Evolutionary conservation across 2,888 invertebrate genomes (phyloP).

Genomic region (Hetaerina titia): DNA sequence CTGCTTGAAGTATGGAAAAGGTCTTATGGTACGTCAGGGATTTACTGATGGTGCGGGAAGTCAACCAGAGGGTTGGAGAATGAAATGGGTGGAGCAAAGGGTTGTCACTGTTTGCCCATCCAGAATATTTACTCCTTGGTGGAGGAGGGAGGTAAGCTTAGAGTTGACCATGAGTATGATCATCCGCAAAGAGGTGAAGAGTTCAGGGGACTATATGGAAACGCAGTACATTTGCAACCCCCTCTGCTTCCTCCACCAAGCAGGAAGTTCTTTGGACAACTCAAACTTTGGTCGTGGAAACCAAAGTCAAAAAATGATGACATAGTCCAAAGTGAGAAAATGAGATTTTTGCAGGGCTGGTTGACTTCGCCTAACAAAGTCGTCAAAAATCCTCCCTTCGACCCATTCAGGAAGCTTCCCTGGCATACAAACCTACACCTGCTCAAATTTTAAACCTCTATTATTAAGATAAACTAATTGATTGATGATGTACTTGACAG

Average conservation of each 20-base stretch:
- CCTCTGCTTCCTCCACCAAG: slow-evolving; percentile 69
- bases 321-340: slow-evolving; percentile 32
- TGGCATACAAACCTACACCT: slow-evolving; percentile 78
- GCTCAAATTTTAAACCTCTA: slow-evolving; percentile 74
- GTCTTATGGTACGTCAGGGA: slow-evolving; percentile 75
- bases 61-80: slow-evolving; percentile 61
- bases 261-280: slow-evolving; percentile 39
- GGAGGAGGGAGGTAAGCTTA: slow-evolving; percentile 32
- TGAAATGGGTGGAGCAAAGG: slow-evolving; percentile 40
- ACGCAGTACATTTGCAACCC: slow-evolving; percentile 67
- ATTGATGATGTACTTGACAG: background rate
- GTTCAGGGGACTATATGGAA: background rate
- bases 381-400: slow-evolving; percentile 49
- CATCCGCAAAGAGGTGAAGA: background rate
- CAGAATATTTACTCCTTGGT: slow-evolving; percentile 45
- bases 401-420: slow-evolving; percentile 77
- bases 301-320: slow-evolving; percentile 1
- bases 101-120: slow-evolving; percentile 25
- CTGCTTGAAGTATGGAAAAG: slow-evolving; percentile 80
- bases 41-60: slow-evolving; percentile 64
- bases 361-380: slow-evolving; percentile 56
- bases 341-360: slow-evolving; percentile 62
- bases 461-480: background rate
- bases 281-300: slow-evolving; percentile 13
- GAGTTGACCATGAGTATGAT: background rate